These are phyloP conservation scores for Colletes gigas DNA, from an alignment of 1,140 invertebrate genomes.

Conservation along the genomic window DNA sequence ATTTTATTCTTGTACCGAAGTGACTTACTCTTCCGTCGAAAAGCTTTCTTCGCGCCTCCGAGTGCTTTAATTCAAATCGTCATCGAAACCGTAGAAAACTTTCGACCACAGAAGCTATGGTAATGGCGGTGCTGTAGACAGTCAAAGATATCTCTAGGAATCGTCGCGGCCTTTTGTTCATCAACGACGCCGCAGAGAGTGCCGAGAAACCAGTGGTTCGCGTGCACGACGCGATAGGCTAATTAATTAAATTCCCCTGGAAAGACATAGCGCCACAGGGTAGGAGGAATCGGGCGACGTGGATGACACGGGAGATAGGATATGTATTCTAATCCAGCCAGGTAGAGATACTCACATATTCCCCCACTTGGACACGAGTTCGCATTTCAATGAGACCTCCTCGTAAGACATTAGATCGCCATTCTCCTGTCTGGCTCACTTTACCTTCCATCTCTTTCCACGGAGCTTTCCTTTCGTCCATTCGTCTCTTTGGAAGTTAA, in stretches of 20 bases:
- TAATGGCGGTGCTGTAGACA: slow-evolving; percentile 33
- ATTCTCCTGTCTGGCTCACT: slow-evolving; percentile 46
- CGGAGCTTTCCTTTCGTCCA: background rate
- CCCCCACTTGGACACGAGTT: slow-evolving; percentile 28
- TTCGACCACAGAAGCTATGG: background rate
- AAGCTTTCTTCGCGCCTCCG: background rate
- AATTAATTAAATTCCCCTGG: slow-evolving; percentile 60
- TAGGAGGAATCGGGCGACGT: slow-evolving; percentile 52
- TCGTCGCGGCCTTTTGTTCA: slow-evolving; percentile 47
- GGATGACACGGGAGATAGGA: slow-evolving; percentile 65
- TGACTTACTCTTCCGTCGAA: background rate
- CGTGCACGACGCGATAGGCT: slow-evolving; percentile 61
- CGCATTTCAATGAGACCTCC: slow-evolving; percentile 63
- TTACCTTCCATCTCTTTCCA: slow-evolving; percentile 33
- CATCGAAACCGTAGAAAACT: background rate
- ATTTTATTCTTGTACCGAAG: background rate
- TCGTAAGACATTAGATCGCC: slow-evolving; percentile 52
- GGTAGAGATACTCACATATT: slow-evolving; percentile 53
- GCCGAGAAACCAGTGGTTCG: slow-evolving; percentile 38
- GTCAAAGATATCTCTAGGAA: slow-evolving; percentile 47
- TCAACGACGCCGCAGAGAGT: slow-evolving; percentile 30
- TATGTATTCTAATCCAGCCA: slow-evolving; percentile 62
- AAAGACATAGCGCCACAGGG: slow-evolving; percentile 49
- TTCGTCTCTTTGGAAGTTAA: background rate
- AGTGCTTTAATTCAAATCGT: background rate